phyloP scores from a whole-genome alignment of 2,797 vertebrate species.

The Sebastes matsubarae region DNA sequence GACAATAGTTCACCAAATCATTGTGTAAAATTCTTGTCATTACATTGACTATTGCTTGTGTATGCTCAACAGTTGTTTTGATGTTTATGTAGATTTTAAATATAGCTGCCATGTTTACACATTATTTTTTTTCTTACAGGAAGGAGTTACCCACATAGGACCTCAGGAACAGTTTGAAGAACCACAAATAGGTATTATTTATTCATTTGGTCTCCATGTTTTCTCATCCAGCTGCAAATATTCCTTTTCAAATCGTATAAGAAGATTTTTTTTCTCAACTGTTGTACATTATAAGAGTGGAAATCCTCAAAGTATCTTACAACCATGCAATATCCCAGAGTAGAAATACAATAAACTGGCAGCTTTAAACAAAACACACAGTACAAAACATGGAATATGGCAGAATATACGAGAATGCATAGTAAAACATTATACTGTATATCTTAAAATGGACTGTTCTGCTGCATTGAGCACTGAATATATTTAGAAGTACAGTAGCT shows the following conservation, averaged over 20 bases:
- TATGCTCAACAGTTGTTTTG: not conserved
- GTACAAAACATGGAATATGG: not conserved
- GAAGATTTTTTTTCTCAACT: not conserved
- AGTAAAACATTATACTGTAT: not conserved
- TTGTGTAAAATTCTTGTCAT: not conserved
- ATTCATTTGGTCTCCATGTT: not conserved
- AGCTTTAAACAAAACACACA: conserved; percentile 6
- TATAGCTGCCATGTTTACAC: not conserved
- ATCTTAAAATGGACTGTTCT: conserved; percentile 11
- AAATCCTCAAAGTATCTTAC: conserved; percentile 18
- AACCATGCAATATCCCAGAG: not conserved
- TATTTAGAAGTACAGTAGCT: conserved; percentile 1
- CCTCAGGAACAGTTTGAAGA: conserved; percentile 86
- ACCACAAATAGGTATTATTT: conserved; percentile 90
- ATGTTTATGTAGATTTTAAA: not conserved
- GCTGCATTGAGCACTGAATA: not conserved
- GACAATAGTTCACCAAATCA: not conserved
- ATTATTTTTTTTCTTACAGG: conserved; percentile 77
- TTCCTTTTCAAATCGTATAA: not conserved
- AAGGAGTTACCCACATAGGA: conserved; percentile 93
- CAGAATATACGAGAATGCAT: not conserved
- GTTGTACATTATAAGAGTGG: not conserved
- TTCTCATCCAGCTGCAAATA: not conserved
- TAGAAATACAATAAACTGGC: conserved; percentile 1
- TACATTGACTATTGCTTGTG: not conserved